These are phyloP conservation scores for Haplochromis vanheusdeni DNA, from an alignment of 2,113 vertebrate genomes.

Conservation along the genomic window DNA sequence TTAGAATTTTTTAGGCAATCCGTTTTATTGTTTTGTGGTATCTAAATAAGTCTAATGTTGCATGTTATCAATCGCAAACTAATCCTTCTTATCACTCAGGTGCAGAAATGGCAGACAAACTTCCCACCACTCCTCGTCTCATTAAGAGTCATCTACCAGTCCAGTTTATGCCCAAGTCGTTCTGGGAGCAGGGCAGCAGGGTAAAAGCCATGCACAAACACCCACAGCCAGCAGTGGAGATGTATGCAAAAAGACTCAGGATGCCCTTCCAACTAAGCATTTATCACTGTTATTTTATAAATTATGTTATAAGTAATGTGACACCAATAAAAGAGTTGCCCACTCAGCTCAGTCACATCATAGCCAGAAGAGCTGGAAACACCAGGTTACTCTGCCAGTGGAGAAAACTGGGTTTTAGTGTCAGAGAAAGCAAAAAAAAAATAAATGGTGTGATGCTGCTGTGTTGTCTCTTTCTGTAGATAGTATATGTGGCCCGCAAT, in stretches of 20 bases:
- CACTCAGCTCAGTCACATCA: not conserved
- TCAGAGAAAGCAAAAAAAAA: not conserved
- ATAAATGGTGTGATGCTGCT: not conserved
- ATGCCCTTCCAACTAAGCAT: not conserved
- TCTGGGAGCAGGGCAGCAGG: slow-evolving; percentile 79
- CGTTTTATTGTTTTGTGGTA: not conserved
- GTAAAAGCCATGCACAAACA: not conserved
- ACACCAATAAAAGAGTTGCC: not conserved
- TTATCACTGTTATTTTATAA: not conserved
- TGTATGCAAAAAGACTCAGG: not conserved
- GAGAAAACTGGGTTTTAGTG: not conserved
- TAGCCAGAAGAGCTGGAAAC: not conserved
- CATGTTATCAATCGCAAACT: not conserved
- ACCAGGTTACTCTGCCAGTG: not conserved
- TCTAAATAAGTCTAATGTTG: not conserved
- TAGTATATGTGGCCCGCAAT: slow-evolving; percentile 82
- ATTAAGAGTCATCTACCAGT: slow-evolving; percentile 78
- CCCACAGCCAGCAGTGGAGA: not conserved
- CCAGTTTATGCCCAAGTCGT: slow-evolving; percentile 75
- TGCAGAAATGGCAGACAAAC: slow-evolving; percentile 26
- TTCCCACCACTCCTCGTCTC: slow-evolving; percentile 64
- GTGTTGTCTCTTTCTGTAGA: slow-evolving; percentile 36
- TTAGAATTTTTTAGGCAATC: not conserved
- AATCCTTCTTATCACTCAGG: not conserved
- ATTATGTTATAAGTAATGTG: not conserved